A percentile compares a stretch with the other conserved stretches of the same genome.
Evolutionary conservation across 2,113 vertebrate species (phyloP).

Genomic region (Corythoichthys haematopterus): DNA sequence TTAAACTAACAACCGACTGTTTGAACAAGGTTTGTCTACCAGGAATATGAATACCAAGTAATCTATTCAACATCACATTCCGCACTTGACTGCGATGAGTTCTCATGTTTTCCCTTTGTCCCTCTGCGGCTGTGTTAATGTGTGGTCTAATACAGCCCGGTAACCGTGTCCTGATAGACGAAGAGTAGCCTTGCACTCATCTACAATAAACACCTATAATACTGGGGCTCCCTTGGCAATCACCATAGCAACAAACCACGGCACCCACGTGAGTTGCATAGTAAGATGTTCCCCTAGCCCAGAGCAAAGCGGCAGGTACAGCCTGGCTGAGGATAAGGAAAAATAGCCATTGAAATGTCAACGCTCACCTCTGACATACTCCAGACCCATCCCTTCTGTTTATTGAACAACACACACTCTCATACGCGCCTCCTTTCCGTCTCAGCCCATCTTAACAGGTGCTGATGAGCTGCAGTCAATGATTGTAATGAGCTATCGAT

Average conservation of each 20-base stretch:
- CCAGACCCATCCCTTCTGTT: constrained; percentile 23
- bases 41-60: constrained; percentile 55
- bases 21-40: constrained; percentile 57
- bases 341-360: constrained; percentile 38
- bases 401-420: constrained; percentile 32
- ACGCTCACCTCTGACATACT: constrained; percentile 29
- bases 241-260: constrained; percentile 74
- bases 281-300: constrained; percentile 66
- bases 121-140: constrained; percentile 35
- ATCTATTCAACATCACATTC: constrained; percentile 27
- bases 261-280: constrained; percentile 72
- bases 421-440: constrained; percentile 47
- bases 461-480: constrained; percentile 74
- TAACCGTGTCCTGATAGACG: constrained; percentile 53
- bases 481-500: constrained; percentile 75
- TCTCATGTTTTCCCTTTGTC: constrained; percentile 34
- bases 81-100: constrained; percentile 21
- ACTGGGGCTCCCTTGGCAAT: constrained; percentile 70
- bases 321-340: constrained; percentile 45
- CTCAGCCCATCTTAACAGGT: constrained; percentile 67
- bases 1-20: constrained; percentile 58
- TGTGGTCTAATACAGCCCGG: constrained; percentile 56
- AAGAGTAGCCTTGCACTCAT: constrained; percentile 55
- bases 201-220: constrained; percentile 71
- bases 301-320: constrained; percentile 40